Base-by-base conservation (phyloP, 2,113 vertebrate species). In the Ciconia maguari region DNA sequence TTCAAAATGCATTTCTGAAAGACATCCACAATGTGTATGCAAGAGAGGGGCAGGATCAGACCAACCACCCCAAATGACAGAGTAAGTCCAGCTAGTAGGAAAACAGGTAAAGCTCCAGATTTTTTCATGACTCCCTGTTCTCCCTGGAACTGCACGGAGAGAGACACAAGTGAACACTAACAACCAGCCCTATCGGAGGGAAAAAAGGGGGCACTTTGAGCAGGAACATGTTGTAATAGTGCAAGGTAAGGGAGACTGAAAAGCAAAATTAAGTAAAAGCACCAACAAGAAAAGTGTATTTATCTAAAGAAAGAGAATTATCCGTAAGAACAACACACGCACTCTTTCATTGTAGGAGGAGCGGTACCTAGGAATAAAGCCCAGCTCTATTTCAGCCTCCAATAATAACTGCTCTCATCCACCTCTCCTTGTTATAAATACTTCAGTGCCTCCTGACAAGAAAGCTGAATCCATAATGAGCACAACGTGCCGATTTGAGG, bases 221-320 rank as follows among this genome's bases (percentile, higher is more conserved):
- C 17, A 61, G 38, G 42, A 72, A 69, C 0, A 0, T 10, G 24
- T 8, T 74, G 11, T 4, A 54, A 41, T 22, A 58, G 22, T 1
- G 8, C 32, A 41, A 36, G 19, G 10, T 34, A 61, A 66, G 18
- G 20, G 9, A 58, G 55, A 41, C 11, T 0, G 0, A 69, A 24
- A 48, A 19, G 34, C 5, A 64, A 48, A 60, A 89, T n/a, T 49
- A 42, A 80, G 22, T 7, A 65, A 42, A 80, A 79, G 21, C 49
- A 65, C 10, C 62, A 52, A 21, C 19, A 72, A 62, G n/a, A 48
- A 36, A 82, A 48, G 4, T 5, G 13, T 30, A 36, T 48, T 74
- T 54, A 18, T 13, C 4, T 70, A 22, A 71, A 80, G 38, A 61
- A 49, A 46, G 32, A 54, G 20, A 72, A 64, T 8, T 36, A 29